A percentile compares a stretch with the other conserved stretches of the same genome.
Conservation (phyloP, 2,113 vertebrate species). For the Gobio gobio region DNA sequence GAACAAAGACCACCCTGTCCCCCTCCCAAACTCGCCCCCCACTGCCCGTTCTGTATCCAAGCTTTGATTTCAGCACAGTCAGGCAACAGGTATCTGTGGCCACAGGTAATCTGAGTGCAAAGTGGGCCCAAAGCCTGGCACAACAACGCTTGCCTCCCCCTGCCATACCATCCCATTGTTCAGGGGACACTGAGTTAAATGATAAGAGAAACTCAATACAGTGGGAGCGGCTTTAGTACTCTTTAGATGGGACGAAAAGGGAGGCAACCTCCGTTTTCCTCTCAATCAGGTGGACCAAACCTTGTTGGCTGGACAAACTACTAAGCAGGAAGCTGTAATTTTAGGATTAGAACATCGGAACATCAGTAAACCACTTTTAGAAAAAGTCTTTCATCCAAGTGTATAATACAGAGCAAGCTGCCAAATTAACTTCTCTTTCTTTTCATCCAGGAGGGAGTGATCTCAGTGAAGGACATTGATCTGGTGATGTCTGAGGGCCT, state of each 20-base stretch:
- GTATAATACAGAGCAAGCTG: not conserved
- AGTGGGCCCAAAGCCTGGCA: slow-evolving; percentile 54
- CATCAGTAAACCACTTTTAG: slow-evolving; percentile 20
- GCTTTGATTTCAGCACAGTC: slow-evolving; percentile 75
- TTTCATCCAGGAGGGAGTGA: slow-evolving; percentile 83
- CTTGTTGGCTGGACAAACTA: slow-evolving; percentile 30
- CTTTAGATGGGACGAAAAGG: slow-evolving; percentile 57
- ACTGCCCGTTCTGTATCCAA: slow-evolving; percentile 60
- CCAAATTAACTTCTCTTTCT: slow-evolving; percentile 8
- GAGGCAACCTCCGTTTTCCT: slow-evolving; percentile 31
- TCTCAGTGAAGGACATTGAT: slow-evolving; percentile 92
- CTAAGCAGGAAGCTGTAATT: slow-evolving; percentile 45
- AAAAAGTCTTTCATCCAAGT: slow-evolving; percentile 7
- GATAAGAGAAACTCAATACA: slow-evolving; percentile 70
- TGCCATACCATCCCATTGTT: slow-evolving; percentile 60
- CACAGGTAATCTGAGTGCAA: slow-evolving; percentile 66
- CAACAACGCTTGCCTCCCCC: slow-evolving; percentile 29
- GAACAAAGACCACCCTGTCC: slow-evolving; percentile 80
- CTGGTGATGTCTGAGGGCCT: slow-evolving; percentile 96
- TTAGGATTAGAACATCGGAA: slow-evolving; percentile 40
- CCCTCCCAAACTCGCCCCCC: slow-evolving; percentile 52
- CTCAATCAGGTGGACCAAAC: slow-evolving; percentile 7
- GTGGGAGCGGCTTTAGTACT: slow-evolving; percentile 55
- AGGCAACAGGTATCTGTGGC: slow-evolving; percentile 70
- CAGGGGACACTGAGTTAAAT: slow-evolving; percentile 61